Evolutionary conservation across 2,113 vertebrate species (phyloP).

Genomic region (Platysteira castanea): DNA sequence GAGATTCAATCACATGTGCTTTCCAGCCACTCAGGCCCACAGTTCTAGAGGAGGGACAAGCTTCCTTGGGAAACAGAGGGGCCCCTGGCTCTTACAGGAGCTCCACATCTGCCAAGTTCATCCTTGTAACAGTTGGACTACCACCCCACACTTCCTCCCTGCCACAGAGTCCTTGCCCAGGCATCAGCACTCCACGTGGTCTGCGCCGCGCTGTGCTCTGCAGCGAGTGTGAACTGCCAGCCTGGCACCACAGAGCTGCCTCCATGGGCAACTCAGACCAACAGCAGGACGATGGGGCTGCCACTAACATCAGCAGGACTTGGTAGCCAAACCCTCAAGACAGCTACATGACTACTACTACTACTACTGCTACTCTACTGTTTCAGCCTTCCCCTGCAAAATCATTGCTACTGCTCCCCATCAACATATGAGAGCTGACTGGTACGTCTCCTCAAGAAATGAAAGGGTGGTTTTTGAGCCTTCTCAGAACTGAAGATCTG

Average conservation of each 20-base stretch:
- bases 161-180: neutral
- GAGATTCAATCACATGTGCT: neutral
- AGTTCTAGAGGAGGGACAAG: neutral
- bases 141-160: neutral
- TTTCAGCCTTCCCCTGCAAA: neutral
- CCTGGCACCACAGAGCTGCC: neutral
- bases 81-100: neutral
- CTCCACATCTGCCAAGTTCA: neutral
- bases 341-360: neutral
- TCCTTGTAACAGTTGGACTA: fast-evolving
- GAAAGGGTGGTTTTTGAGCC: neutral
- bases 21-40: neutral
- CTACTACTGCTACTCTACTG: neutral
- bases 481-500: neutral
- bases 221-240: fast-evolving
- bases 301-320: neutral
- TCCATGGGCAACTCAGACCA: neutral
- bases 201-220: neutral
- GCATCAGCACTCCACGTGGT: neutral
- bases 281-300: neutral
- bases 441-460: neutral
- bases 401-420: neutral
- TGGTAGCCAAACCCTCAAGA: neutral
- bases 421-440: neutral
- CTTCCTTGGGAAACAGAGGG: neutral